Percentiles rank a stretch among this genome's conserved stretches.
phyloP scores from a whole-genome alignment of 2,888 invertebrate species.

The Polietes domitor region DNA sequence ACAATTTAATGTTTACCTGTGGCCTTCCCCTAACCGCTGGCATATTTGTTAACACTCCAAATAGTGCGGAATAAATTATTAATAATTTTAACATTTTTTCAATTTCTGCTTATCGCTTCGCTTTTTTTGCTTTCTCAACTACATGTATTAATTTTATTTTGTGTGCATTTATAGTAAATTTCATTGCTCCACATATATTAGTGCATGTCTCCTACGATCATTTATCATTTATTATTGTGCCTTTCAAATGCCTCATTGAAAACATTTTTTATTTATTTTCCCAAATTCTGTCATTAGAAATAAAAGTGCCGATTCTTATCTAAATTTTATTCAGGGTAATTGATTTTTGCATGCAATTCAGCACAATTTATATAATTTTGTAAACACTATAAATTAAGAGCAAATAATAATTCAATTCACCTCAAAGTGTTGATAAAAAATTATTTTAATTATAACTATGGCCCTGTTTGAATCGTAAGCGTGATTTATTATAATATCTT shows the following conservation, averaged over 20 bases:
- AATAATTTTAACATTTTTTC: not conserved
- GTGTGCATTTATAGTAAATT: not conserved
- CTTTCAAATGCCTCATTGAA: too few species aligned
- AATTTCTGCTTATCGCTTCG: not conserved
- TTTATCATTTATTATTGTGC: not conserved
- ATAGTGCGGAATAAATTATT: not conserved
- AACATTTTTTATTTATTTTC: not conserved
- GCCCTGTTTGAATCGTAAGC: too few species aligned
- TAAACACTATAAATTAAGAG: not conserved
- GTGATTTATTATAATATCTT: too few species aligned
- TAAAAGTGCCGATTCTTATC: not conserved
- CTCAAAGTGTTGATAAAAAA: too few species aligned
- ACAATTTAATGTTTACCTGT: slow-evolving; percentile 10
- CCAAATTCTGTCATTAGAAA: not conserved
- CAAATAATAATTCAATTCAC: too few species aligned
- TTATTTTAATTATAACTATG: too few species aligned
- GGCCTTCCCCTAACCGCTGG: not conserved
- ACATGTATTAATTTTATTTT: not conserved
- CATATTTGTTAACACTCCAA: not conserved
- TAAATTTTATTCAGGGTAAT: not conserved
- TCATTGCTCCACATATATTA: not conserved
- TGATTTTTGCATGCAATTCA: not conserved
- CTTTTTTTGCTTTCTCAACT: not conserved
- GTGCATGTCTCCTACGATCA: not conserved
- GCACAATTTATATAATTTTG: not conserved